A percentile compares a stretch with the other conserved stretches of the same genome.
Evolutionary conservation across 1,140 invertebrate genomes (phyloP).

Genomic region (Drosophila mojavensis): DNA sequence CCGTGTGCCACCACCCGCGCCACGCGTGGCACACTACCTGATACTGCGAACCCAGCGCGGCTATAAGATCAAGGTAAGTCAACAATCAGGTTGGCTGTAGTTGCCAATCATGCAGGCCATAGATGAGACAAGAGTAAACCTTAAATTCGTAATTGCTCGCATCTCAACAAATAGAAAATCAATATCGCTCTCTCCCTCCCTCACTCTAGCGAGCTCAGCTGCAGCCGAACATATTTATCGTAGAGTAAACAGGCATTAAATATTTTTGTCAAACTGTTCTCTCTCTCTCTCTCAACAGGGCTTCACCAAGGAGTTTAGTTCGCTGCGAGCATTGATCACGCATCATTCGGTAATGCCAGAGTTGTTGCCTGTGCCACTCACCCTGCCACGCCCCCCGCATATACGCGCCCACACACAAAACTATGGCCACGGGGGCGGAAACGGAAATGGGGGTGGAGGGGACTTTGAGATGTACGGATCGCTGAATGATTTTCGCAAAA

Average conservation of each 20-base stretch:
- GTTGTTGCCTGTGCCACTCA: constrained; percentile 95
- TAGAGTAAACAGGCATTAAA: no score
- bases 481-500: constrained; percentile 91
- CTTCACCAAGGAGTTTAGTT: constrained; percentile 97
- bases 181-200: no score
- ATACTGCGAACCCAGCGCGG: constrained; percentile 95
- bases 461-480: constrained; percentile 92
- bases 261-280: no score
- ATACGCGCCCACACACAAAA: constrained; percentile 85
- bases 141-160: no score
- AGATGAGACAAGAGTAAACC: no score
- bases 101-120: no score
- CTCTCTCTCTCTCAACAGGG: constrained; percentile 87
- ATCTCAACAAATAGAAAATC: no score
- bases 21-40: constrained; percentile 96
- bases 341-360: constrained; percentile 98
- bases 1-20: constrained; percentile 96
- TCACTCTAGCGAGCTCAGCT: no score
- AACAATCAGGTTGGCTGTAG: neutral
- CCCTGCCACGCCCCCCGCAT: constrained; percentile 90
- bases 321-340: constrained; percentile 94
- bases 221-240: no score
- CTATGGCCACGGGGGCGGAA: constrained; percentile 11
- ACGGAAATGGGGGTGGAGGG: constrained; percentile 20
- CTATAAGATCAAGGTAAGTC: constrained; percentile 97